These are phyloP conservation scores for Triplophysa yarkandensis DNA, from an alignment of 2,797 vertebrate species.

Conservation along the genomic window DNA sequence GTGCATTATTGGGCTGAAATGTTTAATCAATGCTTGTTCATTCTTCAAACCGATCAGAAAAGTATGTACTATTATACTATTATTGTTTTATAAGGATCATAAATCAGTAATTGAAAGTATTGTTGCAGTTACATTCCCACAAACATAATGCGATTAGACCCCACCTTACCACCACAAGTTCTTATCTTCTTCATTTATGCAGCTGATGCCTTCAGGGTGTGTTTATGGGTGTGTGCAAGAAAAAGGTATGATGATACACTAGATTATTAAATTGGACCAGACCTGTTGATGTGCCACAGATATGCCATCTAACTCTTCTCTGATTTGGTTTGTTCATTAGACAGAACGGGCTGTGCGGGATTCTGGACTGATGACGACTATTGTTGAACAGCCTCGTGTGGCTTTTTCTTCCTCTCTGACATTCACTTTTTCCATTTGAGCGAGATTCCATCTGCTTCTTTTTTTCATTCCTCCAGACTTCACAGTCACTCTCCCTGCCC, in stretches of 20 bases:
- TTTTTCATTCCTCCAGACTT: background rate
- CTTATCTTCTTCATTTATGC: constrained; percentile 8
- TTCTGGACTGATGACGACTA: constrained; percentile 21
- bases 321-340: constrained; percentile 14
- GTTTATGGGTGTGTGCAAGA: constrained; percentile 13
- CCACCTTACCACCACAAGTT: constrained; percentile 5
- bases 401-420: constrained; percentile 28
- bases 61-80: background rate
- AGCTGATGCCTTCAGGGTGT: constrained; percentile 33
- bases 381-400: constrained; percentile 34
- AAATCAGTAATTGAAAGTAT: background rate
- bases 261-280: background rate
- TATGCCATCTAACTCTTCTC: background rate
- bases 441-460: constrained; percentile 2
- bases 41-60: background rate
- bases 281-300: background rate
- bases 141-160: background rate
- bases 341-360: background rate
- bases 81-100: background rate
- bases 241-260: background rate
- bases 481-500: background rate
- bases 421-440: constrained; percentile 37
- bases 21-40: background rate
- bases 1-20: background rate
- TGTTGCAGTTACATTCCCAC: background rate